These are phyloP conservation scores for Anarhynchus alexandrinus DNA, from an alignment of 2,113 vertebrate species.

Conservation along the genomic window DNA sequence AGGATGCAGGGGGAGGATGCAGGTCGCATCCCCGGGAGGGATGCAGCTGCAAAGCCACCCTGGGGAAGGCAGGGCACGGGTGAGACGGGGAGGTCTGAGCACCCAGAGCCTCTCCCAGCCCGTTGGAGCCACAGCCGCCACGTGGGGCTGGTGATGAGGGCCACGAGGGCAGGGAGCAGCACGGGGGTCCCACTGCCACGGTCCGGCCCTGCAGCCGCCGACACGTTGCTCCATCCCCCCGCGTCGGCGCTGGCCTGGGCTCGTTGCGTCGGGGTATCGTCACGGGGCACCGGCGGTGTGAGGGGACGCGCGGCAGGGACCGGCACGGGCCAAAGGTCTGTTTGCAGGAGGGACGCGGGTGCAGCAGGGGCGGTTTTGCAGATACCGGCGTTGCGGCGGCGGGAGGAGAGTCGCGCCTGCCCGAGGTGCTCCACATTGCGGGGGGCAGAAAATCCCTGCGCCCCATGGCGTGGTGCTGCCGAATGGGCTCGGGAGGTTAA, in stretches of 20 bases:
- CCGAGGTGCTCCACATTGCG: accelerated
- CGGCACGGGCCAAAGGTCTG: not conserved
- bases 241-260: not conserved
- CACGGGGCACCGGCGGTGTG: accelerated
- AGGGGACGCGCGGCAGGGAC: not conserved
- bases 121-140: accelerated
- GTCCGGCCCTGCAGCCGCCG: not conserved
- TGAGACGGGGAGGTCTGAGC: not conserved
- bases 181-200: too few relatives aligned
- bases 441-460: not conserved
- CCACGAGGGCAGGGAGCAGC: not conserved
- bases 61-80: not conserved
- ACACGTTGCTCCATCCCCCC: not conserved
- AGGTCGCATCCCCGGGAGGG: not conserved
- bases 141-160: not conserved
- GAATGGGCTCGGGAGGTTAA: not conserved
- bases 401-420: not conserved
- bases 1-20: not conserved
- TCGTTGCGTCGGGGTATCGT: not conserved
- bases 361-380: not conserved
- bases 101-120: not conserved
- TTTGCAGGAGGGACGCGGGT: not conserved
- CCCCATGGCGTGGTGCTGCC: accelerated
- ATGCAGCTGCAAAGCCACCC: not conserved
- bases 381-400: not conserved